Base-by-base conservation (phyloP, 2,888 invertebrate species). In the Crepidodera aurea region DNA sequence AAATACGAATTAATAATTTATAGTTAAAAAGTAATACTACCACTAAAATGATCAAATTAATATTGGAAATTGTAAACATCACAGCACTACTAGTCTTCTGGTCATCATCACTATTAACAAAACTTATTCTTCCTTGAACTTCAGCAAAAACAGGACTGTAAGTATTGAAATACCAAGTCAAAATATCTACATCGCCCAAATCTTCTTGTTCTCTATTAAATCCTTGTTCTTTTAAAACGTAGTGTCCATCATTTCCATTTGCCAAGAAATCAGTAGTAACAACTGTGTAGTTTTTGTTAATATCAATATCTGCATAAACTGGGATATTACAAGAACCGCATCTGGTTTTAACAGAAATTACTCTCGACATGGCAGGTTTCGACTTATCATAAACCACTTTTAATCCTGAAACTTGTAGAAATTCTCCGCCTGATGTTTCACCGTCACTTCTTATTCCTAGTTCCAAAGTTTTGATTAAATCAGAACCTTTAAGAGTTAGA, bases 351-450 rank as follows among this genome's bases (percentile, higher is more conserved):
- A 87, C 88, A 0, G 84, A 84, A 0, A 83, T 77, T 0, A 95
- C 90, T 70, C 93, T 85, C 0, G 83, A 79, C 1, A 90, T 88
- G 0, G 83, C 78, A 0, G 86, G 84, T 66, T 84, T 83, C 1
- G 79, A 79, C 12, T 90, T 79, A 79, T 96, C 87, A 72, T 90
- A 93, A 1, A 83, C 82, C 0, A 94, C 88, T 71, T 83, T 85
- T 10, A 91, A 68, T 0, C 95, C 95, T 12, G 96, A 93, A 1
- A 74, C 82, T 82, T 96, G 96, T 3, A 96, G 82, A 75, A 94
- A 96, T 66, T 88, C 89, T 0, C 94, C 94, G n/a, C 64, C 61
- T 0, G 79, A 79, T 1, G 80, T 80, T 62, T 79, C 79, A 0
- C 81, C 81, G 39, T 79, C 74, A 32, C 77, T 73, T 46, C 80